Evolutionary conservation across 1,140 invertebrate species (phyloP), one percentile per base, ranked within the genome.

Genomic region (Achroia grisella): DNA sequence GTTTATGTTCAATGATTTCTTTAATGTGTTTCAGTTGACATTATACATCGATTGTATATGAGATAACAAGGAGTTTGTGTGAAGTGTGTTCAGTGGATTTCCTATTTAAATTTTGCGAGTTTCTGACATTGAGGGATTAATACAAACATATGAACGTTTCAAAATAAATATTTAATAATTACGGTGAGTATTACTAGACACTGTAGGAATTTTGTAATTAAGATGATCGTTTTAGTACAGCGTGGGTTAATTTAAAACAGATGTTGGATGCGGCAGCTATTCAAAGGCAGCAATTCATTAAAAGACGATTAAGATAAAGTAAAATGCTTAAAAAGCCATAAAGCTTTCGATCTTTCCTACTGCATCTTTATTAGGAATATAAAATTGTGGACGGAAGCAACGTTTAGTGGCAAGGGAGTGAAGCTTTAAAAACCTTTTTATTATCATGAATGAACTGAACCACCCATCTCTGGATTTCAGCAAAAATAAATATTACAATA

Each of bases 1-100:
- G 47, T 44, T 29, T 43, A 56, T 56, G 48, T 47, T 53, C 30
- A 39, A 46, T 46, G 44, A 46, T 46, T 39, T 43, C n/a, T 23
- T 56, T 55, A 37, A 59, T 49, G 52, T 39, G 37, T 52, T 59
- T 59, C 39, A 59, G 45, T 49, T 39, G 12, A 49, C 17, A 23
- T 23, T 23, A 6, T 23, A 23, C 17, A 23, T 23, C 17, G 17
- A 23, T n/a, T 35, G 10, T 17, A 39, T 10, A 47, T 11, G 29
- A 27, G 15, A 10, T 46, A 46, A 33, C 27, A 43, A 9, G 13
- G 43, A 30, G 37, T 39, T 14, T 44, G 47, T 45, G 23, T 44
- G 45, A 17, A 45, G 39, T 54, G 47, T 3, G 56, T 32, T 35
- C 8, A 42, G 41, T 43, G 41, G 35, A 37, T 37, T 14, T 29